Percentiles rank a stretch among this genome's conserved stretches.
Conservation (phyloP, 2,113 vertebrate genomes). For the Plecotus auritus region DNA sequence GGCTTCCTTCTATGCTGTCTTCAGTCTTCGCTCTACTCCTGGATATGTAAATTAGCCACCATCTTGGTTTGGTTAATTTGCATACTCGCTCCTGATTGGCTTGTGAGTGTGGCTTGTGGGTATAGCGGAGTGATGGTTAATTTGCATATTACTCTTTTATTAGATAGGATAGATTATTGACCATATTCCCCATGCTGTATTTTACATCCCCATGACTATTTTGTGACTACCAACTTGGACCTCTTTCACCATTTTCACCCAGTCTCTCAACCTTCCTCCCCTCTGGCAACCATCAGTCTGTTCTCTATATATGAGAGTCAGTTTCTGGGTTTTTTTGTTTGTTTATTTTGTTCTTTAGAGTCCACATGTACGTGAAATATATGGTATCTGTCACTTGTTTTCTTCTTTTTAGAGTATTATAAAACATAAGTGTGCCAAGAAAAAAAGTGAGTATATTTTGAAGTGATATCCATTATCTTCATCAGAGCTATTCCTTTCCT, state of each 20-base stretch:
- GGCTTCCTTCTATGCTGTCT: too few relatives aligned
- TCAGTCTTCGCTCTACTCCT: too few relatives aligned
- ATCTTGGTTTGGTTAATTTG: too few relatives aligned
- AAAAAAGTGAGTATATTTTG: neutral
- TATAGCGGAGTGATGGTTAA: too few relatives aligned
- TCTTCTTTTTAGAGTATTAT: neutral
- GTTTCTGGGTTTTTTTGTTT: neutral
- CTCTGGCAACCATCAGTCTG: neutral
- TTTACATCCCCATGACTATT: neutral
- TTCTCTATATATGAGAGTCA: neutral
- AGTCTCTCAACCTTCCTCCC: neutral
- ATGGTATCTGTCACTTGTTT: neutral
- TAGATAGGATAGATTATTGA: too few relatives aligned
- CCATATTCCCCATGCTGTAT: neutral
- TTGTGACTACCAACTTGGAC: neutral
- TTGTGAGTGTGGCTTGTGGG: too few relatives aligned
- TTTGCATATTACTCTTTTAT: too few relatives aligned
- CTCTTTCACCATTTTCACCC: neutral
- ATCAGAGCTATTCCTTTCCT: neutral
- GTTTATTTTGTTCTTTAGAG: neutral
- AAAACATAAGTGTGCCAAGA: neutral
- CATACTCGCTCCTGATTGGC: too few relatives aligned
- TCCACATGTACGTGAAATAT: neutral
- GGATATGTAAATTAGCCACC: too few relatives aligned
- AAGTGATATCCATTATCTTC: neutral